Base-by-base conservation (phyloP, 1,140 invertebrate species). In the Drosophila tristis region DNA sequence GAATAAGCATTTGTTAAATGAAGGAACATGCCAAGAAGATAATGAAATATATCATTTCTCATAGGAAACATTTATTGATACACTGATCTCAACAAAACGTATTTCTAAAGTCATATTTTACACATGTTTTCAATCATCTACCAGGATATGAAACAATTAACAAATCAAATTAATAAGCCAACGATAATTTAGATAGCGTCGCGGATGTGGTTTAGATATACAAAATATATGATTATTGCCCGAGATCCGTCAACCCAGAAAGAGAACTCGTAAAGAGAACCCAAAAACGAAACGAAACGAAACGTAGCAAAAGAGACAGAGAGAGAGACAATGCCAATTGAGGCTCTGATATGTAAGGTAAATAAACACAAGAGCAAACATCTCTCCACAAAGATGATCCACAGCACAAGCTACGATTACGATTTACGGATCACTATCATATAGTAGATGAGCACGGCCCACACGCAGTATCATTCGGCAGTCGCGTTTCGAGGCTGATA, bases 311-410 rank as follows among this genome's bases (percentile, higher is more conserved):
- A 9, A 31, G 31, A 31, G 16, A 35, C 4, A 20, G 16, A 35
- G 9, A 20, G 16, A 43, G 50, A 26, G 51, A 58, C 66, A 70
- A 70, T 70, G 35, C 29, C 43, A 62, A 54, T 63, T 67, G 72
- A 64, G 56, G 66, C 76, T 80, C 80, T 85, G 66, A 85, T 80
- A 63, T 63, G 61, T 80, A 74, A 58, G 39, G 67, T 67, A 85
- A 76, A 84, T 70, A 82, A 57, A 50, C 57, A 39, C 16, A 49
- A 44, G 29, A 42, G 47, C 20, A 65, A 50, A 65, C 45, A 39
- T 39, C 35, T 39, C 35, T 13, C 11, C 4, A 13, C 11, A 39
- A 13, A 39, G 20, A 42, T 70, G 20, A 23, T 59, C 60, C n/a
- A 25, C 20, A 42, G 70, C 56, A 45, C 56, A 39, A 67, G 74